Conservation (phyloP, 2,888 invertebrate genomes). For the Andrena trimmerana region DNA sequence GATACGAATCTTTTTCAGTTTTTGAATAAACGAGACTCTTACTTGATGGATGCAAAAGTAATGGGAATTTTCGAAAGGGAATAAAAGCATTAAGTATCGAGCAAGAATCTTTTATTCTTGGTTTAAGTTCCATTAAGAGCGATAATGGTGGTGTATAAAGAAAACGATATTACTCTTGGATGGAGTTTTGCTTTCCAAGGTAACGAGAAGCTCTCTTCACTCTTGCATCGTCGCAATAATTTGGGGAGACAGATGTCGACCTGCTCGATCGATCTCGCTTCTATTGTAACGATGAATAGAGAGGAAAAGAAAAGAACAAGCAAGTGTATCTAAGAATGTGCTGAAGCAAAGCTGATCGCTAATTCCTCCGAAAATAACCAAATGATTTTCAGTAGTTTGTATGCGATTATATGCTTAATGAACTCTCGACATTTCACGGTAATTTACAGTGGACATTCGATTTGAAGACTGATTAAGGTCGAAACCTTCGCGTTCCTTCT, state of each 20-base stretch:
- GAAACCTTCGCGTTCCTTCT: conserved; percentile 54
- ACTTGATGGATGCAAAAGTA: conserved; percentile 46
- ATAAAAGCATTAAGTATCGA: conserved; percentile 8
- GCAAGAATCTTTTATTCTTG: conserved; percentile 31
- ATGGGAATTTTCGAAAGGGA: conserved; percentile 38
- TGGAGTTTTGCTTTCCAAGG: neutral
- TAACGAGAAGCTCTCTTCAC: conserved; percentile 38
- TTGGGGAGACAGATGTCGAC: neutral
- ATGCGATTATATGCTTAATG: conserved; percentile 30
- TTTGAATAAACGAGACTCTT: conserved; percentile 31
- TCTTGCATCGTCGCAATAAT: conserved; percentile 42
- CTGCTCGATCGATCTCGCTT: conserved; percentile 4
- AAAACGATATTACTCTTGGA: neutral
- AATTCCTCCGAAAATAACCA: conserved; percentile 3
- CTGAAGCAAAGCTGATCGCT: conserved; percentile 10
- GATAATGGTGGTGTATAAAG: neutral
- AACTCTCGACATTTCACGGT: conserved; percentile 31
- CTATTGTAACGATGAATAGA: conserved; percentile 3
- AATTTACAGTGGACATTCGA: conserved; percentile 53
- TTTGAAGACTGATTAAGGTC: conserved; percentile 64
- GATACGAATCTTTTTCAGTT: conserved; percentile 31
- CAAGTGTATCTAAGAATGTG: neutral
- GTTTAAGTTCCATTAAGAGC: neutral
- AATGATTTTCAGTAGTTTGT: conserved; percentile 24
- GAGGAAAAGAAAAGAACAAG: neutral